phyloP scores from a whole-genome alignment of 2,888 invertebrate genomes.

The Caenorhabditis plicata region DNA sequence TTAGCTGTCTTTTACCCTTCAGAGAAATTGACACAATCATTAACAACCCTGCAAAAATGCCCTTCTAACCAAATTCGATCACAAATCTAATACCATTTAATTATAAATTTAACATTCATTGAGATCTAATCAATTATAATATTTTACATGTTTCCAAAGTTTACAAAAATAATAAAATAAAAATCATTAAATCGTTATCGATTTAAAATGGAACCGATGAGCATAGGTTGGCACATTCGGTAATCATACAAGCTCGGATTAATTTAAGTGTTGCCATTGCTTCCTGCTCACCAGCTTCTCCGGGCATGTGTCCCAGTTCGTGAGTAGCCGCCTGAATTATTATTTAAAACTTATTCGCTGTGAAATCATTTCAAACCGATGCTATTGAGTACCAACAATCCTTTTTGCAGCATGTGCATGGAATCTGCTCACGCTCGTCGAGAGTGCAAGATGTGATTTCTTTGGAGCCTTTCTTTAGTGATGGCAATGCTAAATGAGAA shows the following conservation, averaged over 20 bases:
- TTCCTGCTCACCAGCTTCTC: constrained; percentile 62
- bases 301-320: constrained; percentile 64
- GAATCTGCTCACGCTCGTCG: constrained; percentile 45
- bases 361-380: constrained; percentile 25
- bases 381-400: constrained; percentile 63
- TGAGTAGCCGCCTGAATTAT: constrained; percentile 58
- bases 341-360: background rate
- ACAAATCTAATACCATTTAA: no score
- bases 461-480: no score
- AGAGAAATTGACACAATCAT: no score
- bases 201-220: constrained; percentile 16
- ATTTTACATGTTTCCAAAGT: no score
- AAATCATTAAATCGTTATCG: no score
- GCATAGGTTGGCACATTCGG: constrained; percentile 54
- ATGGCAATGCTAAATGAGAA: background rate
- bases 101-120: no score
- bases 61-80: no score
- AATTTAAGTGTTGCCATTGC: constrained; percentile 61
- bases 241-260: constrained; percentile 63
- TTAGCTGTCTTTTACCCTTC: no score
- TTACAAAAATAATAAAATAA: no score
- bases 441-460: constrained; percentile 33
- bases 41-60: no score
- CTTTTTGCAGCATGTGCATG: constrained; percentile 64
- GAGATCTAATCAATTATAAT: no score